phyloP scores from a whole-genome alignment of 2,888 invertebrate genomes.

The Heliconius ismenius region DNA sequence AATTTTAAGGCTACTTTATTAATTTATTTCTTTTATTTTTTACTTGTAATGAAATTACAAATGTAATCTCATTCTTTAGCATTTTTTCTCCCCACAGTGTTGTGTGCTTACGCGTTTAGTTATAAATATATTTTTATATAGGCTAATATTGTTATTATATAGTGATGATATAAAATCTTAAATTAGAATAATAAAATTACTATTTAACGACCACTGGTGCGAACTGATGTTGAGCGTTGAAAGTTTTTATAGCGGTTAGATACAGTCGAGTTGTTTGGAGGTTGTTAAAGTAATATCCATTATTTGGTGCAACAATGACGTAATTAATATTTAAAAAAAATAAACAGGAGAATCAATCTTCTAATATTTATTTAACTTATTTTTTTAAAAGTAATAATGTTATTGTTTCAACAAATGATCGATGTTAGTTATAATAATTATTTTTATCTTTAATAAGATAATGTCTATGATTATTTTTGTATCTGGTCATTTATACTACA shows the following conservation, averaged over 20 bases:
- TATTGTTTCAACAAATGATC: neutral
- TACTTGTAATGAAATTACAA: slow-evolving; percentile 42
- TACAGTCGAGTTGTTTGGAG: slow-evolving; percentile 66
- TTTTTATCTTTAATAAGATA: slow-evolving; percentile 44
- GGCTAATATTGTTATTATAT: slow-evolving; percentile 64
- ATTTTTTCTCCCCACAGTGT: slow-evolving; percentile 7
- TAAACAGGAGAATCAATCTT: no score
- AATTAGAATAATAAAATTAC: slow-evolving; percentile 61
- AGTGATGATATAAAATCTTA: slow-evolving; percentile 49
- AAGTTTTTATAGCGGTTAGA: slow-evolving; percentile 78
- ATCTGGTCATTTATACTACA: slow-evolving; percentile 61
- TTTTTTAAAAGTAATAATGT: neutral
- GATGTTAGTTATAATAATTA: slow-evolving; percentile 58
- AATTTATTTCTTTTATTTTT: slow-evolving; percentile 36
- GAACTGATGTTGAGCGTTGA: slow-evolving; percentile 80
- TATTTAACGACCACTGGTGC: slow-evolving; percentile 77
- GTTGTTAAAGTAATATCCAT: slow-evolving; percentile 68
- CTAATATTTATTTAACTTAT: neutral
- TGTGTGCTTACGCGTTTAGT: slow-evolving; percentile 48
- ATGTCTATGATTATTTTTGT: slow-evolving; percentile 29
- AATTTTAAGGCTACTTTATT: slow-evolving; percentile 38
- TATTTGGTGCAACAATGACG: neutral
- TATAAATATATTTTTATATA: slow-evolving; percentile 77
- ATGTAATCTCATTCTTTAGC: slow-evolving; percentile 39
- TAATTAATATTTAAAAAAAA: neutral